phyloP scores from a whole-genome alignment of 2,888 invertebrate species.

The Platynereis dumerilii region DNA sequence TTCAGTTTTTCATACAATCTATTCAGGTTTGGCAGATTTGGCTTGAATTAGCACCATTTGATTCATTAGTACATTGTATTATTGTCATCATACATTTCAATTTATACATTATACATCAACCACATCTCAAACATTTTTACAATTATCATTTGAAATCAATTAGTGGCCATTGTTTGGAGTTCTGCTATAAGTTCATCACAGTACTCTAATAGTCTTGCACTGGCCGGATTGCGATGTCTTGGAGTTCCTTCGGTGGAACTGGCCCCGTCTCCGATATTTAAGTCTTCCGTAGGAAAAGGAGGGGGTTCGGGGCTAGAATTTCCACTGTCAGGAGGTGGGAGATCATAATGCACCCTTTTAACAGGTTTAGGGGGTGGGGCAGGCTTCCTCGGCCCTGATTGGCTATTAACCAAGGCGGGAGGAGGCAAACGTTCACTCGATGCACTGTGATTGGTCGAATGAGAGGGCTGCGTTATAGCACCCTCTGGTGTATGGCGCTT shows the following conservation, averaged over 20 bases:
- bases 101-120: no score
- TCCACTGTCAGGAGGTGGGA: neutral
- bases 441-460: no score
- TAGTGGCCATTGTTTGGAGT: slow-evolving; percentile 21
- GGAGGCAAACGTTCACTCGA: no score
- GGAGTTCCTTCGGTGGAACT: neutral
- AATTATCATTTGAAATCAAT: neutral
- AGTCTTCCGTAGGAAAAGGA: slow-evolving; percentile 5
- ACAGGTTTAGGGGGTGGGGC: neutral
- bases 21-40: no score
- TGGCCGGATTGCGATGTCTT: neutral
- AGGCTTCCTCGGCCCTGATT: neutral
- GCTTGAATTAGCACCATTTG: no score
- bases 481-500: no score
- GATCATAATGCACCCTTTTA: neutral
- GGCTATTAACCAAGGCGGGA: neutral
- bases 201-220: slow-evolving; percentile 27
- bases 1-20: no score
- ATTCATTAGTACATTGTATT: no score
- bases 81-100: no score
- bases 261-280: slow-evolving; percentile 11
- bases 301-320: neutral
- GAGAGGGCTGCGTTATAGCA: no score
- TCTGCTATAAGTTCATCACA: slow-evolving; percentile 30
- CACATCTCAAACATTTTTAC: no score